Conservation (phyloP, 2,797 vertebrate species). For the Peromyscus eremicus region DNA sequence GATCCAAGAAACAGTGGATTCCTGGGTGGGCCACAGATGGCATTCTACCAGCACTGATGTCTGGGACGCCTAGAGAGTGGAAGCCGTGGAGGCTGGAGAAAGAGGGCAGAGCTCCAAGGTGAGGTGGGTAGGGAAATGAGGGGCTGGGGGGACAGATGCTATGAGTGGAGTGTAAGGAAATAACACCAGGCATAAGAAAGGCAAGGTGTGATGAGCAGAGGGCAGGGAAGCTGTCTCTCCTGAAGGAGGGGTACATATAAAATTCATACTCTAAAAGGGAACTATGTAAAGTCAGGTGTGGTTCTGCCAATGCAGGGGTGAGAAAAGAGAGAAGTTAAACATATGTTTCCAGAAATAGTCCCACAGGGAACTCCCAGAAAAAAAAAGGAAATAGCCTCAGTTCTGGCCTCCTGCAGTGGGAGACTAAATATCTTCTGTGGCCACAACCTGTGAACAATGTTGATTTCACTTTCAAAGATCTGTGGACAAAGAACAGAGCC, state of each 20-base stretch:
- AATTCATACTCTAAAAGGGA: background rate
- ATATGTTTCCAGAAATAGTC: background rate
- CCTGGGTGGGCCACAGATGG: background rate
- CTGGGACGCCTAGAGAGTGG: background rate
- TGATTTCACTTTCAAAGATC: conserved; percentile 58
- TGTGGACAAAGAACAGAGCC: conserved; percentile 15
- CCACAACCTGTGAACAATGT: conserved; percentile 12
- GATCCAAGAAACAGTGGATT: background rate
- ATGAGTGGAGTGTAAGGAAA: background rate
- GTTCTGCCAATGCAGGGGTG: conserved; percentile 1
- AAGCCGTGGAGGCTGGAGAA: background rate
- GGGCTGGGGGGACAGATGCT: background rate
- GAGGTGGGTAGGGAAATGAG: background rate
- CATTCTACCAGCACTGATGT: rapidly evolving
- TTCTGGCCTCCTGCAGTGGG: background rate
- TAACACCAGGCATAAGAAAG: background rate
- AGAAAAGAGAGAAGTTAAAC: background rate
- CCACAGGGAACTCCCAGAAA: background rate
- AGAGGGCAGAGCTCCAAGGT: background rate
- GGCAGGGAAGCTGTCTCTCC: background rate
- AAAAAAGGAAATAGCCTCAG: conserved; percentile 12
- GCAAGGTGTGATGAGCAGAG: background rate
- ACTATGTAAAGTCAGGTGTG: background rate
- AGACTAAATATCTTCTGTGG: conserved; percentile 48
- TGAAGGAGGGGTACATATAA: background rate